Evolutionary conservation across 2,797 vertebrate species (phyloP).

Genomic region (Amniataba percoides): DNA sequence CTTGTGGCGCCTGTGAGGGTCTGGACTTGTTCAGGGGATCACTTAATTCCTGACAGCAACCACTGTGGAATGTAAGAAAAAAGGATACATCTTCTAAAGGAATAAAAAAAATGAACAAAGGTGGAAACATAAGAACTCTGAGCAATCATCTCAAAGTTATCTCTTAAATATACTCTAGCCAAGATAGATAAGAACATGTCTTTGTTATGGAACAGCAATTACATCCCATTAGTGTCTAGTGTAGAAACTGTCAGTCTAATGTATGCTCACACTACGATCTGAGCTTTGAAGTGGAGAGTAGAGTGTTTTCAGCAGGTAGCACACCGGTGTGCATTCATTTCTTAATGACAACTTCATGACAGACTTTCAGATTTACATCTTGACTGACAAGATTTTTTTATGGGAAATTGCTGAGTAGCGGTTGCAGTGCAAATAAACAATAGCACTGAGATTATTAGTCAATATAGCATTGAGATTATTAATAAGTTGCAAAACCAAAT

Average conservation of each 20-base stretch:
- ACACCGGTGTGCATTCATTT: neutral
- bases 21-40: conserved; percentile 71
- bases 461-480: no score
- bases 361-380: neutral
- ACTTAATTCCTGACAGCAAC: conserved; percentile 68
- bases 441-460: no score
- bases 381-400: neutral
- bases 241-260: conserved; percentile 7
- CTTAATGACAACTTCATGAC: conserved; percentile 6
- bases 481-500: no score
- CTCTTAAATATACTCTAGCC: conserved; percentile 33
- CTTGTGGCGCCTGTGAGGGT: conserved; percentile 67
- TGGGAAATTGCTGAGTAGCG: no score
- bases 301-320: conserved; percentile 17
- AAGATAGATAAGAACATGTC: conserved; percentile 46
- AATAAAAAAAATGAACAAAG: conserved; percentile 54
- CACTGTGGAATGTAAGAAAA: conserved; percentile 67
- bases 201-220: conserved; percentile 59
- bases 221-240: conserved; percentile 55
- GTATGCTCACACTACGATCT: conserved; percentile 11
- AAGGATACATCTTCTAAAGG: conserved; percentile 56
- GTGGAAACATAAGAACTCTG: conserved; percentile 58
- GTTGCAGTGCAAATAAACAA: no score
- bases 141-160: conserved; percentile 52
- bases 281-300: conserved; percentile 23